Base-by-base conservation (phyloP, 2,797 vertebrate species). In the Gadopsis marmoratus region DNA sequence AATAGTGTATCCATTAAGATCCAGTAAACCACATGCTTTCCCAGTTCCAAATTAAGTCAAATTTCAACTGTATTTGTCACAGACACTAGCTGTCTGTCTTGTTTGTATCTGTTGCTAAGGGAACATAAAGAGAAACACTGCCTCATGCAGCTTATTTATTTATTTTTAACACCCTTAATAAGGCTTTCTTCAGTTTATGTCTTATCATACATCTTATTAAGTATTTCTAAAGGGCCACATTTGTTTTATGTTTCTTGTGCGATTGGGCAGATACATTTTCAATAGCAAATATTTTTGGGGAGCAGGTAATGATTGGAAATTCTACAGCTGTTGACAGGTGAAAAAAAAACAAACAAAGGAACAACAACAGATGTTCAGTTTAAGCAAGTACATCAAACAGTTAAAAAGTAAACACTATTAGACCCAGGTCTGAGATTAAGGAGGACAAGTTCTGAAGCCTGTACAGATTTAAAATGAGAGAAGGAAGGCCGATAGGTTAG, bases 401-500 rank as follows among this genome's bases (percentile, higher is more conserved):
- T 2, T 11, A 8, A 10, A 66, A 33, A 23, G 0, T 2, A 7
- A 16, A 53, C n/a, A 0, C 21, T 56, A 56, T 80, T 62, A 59
- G 87, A 90, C 87, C 85, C 88, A 92, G 86, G 89, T 86, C 86
- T 90, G 83, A 62, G 14, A 65, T 64, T 5, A 54, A 5, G 63
- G 51, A 66, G 71, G 70, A 75, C 53, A 69, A 7, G 11, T 65
- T 50, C 54, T 56, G 53, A 78, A 45, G 83, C 82, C 82, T 86
- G 81, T 64, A 55, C 74, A 86, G 79, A 76, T 71, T 63, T 31
- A 64, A 58, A n/a, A 69, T 79, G 73, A 63, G 78, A 86, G 72
- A 35, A 81, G 56, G 76, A 81, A 83, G 45, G 63, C 79, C 82
- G 63, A 45, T 16, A 23, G 76, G 90, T 94, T 93, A 94, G 93